Conservation (phyloP, 2,113 vertebrate species). For the Struthio camelus region DNA sequence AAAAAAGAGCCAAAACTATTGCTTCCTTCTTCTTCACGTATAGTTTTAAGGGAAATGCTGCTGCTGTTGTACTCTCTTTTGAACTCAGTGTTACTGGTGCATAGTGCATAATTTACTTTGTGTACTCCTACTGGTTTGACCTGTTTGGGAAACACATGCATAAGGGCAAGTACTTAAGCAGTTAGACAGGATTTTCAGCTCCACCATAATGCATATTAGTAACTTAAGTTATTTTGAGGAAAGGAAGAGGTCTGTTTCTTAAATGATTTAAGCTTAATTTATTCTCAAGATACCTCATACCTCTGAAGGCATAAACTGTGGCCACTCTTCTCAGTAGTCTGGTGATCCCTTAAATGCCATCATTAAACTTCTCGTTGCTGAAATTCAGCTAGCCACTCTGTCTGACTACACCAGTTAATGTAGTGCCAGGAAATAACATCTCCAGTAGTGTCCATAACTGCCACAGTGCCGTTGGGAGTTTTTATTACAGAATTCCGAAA, state of each 20-base stretch:
- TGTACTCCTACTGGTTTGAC: background rate
- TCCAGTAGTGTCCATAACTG: background rate
- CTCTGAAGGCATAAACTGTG: background rate
- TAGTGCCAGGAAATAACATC: background rate
- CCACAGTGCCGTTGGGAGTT: background rate
- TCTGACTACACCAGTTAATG: background rate
- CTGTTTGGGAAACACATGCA: background rate
- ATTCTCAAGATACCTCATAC: background rate
- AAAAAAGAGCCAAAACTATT: background rate
- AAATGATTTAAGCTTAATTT: background rate
- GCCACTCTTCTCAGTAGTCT: background rate
- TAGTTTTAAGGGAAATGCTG: background rate
- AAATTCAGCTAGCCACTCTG: background rate
- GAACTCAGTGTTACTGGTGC: background rate
- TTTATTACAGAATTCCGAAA: background rate
- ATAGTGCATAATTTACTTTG: background rate
- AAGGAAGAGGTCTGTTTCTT: background rate
- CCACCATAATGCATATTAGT: background rate
- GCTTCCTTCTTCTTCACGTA: background rate
- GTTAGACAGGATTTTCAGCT: background rate
- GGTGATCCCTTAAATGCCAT: background rate
- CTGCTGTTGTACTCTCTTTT: background rate
- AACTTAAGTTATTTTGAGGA: background rate
- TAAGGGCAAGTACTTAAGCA: rapidly evolving
- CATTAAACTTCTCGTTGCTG: background rate